Evolutionary conservation across 64 coral and sea anemone genomes (phyloP).

Genomic region (Hydrozoanthus tunicans): DNA sequence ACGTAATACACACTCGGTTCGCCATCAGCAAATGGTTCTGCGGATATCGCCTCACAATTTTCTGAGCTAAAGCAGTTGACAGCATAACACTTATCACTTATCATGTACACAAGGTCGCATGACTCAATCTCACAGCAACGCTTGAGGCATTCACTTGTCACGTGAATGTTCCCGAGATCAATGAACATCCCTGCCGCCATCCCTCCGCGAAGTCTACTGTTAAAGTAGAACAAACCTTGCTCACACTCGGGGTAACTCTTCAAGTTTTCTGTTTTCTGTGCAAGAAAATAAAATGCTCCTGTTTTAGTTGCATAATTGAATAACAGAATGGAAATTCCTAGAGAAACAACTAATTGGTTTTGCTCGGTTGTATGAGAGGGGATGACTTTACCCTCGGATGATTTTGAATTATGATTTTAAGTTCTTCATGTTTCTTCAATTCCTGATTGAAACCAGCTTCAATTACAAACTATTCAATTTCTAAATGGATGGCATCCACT

Average conservation of each 20-base stretch:
- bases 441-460: no score
- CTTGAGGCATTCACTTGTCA: conserved; percentile 74
- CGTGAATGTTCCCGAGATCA: conserved; percentile 65
- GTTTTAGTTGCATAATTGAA: no score
- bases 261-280: conserved; percentile 35
- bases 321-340: no score
- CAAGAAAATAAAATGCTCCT: background rate
- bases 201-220: conserved; percentile 76
- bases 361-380: no score
- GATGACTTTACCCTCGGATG: no score
- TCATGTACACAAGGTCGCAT: conserved; percentile 88
- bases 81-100: conserved; percentile 72
- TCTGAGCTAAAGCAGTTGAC: conserved; percentile 84
- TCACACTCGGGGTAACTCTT: conserved; percentile 71
- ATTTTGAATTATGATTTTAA: no score
- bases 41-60: conserved; percentile 77
- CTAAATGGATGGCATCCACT: no score
- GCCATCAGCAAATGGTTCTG: conserved; percentile 51
- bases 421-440: no score
- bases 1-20: conserved; percentile 85
- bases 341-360: no score
- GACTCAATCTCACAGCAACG: conserved; percentile 83
- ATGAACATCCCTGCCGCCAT: conserved; percentile 85
- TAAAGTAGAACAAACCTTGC: conserved; percentile 84
- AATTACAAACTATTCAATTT: no score